Evolutionary conservation across 2,113 vertebrate species (phyloP).

Genomic region (Herpetotheres cachinnans): DNA sequence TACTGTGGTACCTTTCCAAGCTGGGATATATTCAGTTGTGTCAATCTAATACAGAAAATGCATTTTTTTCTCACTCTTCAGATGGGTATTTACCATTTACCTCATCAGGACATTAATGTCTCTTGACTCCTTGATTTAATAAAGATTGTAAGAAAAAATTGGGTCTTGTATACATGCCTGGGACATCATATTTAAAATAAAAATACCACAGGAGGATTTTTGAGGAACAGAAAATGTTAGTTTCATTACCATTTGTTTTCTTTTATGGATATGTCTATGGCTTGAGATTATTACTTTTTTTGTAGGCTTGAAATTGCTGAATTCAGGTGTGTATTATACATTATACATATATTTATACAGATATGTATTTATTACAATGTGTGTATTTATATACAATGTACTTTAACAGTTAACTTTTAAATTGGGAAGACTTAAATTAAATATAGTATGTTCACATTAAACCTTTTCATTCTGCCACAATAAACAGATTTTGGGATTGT

Average conservation of each 20-base stretch:
- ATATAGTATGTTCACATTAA: not conserved
- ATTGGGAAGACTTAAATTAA: not conserved
- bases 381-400: not conserved
- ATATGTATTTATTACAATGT: not conserved
- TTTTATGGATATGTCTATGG: not conserved
- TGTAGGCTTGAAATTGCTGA: not conserved
- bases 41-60: not conserved
- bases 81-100: not conserved
- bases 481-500: not conserved
- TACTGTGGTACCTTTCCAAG: not conserved
- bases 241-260: not conserved
- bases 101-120: not conserved
- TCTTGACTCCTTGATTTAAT: not conserved
- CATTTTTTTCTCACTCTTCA: not conserved
- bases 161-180: not conserved
- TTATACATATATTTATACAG: not conserved
- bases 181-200: not conserved
- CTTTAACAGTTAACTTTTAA: not conserved
- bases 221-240: not conserved
- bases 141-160: not conserved
- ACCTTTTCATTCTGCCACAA: not conserved
- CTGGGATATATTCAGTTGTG: not conserved
- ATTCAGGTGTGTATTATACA: not conserved
- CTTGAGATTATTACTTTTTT: not conserved
- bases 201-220: not conserved